Evolutionary conservation across 2,113 vertebrate species (phyloP), one percentile per base, ranked within the genome.

Genomic region (Psittacara wagleri): DNA sequence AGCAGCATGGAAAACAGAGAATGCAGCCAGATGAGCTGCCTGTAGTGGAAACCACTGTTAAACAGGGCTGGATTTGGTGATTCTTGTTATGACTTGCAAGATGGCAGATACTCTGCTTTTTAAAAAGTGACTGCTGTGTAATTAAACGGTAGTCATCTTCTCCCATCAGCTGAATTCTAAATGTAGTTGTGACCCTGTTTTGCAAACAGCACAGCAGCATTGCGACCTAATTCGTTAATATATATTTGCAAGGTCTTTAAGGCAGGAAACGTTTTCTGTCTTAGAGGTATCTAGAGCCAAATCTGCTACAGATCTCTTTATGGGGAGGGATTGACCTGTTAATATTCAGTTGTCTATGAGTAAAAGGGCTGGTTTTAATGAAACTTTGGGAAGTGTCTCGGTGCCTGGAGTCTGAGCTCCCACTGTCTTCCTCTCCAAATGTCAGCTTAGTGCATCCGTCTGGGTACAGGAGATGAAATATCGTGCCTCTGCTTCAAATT

Each of bases 341-440:
- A 33, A 10, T 39, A 46, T 22, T 73, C 31, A 29, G 17, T 17
- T 73, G 22, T 20, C 41, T 41, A 0, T 49, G 57, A 86, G 48
- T 22, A 82, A 51, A 51, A 51, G 11, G 4, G 6, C 33, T 73
- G 74, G 11, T 46, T 92, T 43, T 61, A 84, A 61, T 76, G 63
- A 41, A 49, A 10, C 20, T 12, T 27, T 41, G 35, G 41, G 46
- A n/a, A 51, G 13, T 8, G 15, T 39, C 49, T 79, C 39, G 4
- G 31, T 41, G 28, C 35, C 64, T 63, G 61, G 63, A 68, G 59
- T 52, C 44, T 55, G 69, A 64, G 63, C 27, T 81, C 63, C 35
- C 0, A 0, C 59, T 73, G 67, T 55, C 37, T 64, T 80, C 25
- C n/a, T 85, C 3, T 0, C 0, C 0, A 12, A 10, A 31, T 13